Base-by-base conservation (phyloP, 1,140 invertebrate genomes). In the Trigoniulus corallinus region DNA sequence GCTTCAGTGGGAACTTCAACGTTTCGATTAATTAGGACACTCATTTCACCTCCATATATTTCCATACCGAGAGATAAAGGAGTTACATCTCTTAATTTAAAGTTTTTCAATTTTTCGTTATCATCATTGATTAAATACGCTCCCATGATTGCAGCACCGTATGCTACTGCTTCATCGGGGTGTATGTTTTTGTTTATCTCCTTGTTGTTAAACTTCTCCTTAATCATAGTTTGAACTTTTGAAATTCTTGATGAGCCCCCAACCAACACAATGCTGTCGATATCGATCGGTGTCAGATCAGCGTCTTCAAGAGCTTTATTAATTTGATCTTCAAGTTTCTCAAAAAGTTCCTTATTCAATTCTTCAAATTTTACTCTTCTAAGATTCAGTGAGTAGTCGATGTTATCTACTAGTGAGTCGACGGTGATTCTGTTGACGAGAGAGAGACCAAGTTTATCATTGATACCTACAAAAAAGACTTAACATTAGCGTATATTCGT, bases 1-100 rank as follows among this genome's bases (percentile, higher is more conserved):
- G 70, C 63, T 56, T 71, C 73, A 37, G 69, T 68, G 13, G 73
- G 73, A 53, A 75, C 70, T 48, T 66, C 69, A 12, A 68, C 72
- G 56, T 75, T 74, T 24, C 72, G 59, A 54, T 72, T 70, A 56
- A 74, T 72, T n/a, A 74, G 61, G 3, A 64, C 55, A 12, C 70
- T 73, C 72, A 75, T 74, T 21, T 73, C 68, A 48, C 72, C 72
- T 46, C 73, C 73, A 51, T 20, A 41, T 2, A 37, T 34, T 23
- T 51, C 24, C n/a, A 51, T 51, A 3, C 50, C 50, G 3, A 51
- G 21, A 34, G 50, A 51, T 7, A 51, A 22, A 12, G 50, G 50
- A 45, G 20, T 46, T 2, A 47, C 50, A 46, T 51, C 50, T 7
- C 22, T 4, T 3, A 51, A 43, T 10, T 3, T 7, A 4, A 51